Evolutionary conservation across 2,888 invertebrate genomes (phyloP).

Genomic region (Drosophila nr. fundita): DNA sequence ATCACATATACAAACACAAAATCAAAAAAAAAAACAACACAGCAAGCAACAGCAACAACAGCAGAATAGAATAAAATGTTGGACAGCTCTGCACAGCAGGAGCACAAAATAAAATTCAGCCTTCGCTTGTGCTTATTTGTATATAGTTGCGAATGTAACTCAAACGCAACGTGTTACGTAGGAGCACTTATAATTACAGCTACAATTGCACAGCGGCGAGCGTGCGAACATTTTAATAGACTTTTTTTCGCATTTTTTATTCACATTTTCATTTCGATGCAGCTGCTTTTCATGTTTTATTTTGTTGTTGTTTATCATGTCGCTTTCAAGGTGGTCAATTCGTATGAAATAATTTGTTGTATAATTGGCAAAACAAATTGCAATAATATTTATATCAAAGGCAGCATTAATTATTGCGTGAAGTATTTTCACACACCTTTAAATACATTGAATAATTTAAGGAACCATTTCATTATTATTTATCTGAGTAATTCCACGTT

Average conservation of each 20-base stretch:
- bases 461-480: not conserved
- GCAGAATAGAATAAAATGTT: slow-evolving; percentile 44
- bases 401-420: not conserved
- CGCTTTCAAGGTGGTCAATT: slow-evolving; percentile 1
- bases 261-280: slow-evolving; percentile 6
- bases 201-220: slow-evolving; percentile 19
- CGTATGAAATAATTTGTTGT: not conserved
- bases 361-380: slow-evolving; percentile 1
- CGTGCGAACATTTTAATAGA: slow-evolving; percentile 56
- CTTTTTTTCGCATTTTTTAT: slow-evolving; percentile 29
- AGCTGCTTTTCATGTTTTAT: slow-evolving; percentile 8
- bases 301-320: slow-evolving; percentile 1
- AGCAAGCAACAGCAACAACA: not conserved
- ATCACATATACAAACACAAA: not conserved
- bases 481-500: not conserved
- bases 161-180: slow-evolving; percentile 54
- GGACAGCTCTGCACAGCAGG: slow-evolving; percentile 30
- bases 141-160: slow-evolving; percentile 38
- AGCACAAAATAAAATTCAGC: slow-evolving; percentile 32
- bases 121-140: slow-evolving; percentile 22
- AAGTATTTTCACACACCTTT: too few relatives aligned
- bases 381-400: not conserved
- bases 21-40: not conserved
- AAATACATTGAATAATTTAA: not conserved
- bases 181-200: slow-evolving; percentile 57